phyloP scores from a whole-genome alignment of 1,140 invertebrate species.

The Pseudobourletiella spinata region DNA sequence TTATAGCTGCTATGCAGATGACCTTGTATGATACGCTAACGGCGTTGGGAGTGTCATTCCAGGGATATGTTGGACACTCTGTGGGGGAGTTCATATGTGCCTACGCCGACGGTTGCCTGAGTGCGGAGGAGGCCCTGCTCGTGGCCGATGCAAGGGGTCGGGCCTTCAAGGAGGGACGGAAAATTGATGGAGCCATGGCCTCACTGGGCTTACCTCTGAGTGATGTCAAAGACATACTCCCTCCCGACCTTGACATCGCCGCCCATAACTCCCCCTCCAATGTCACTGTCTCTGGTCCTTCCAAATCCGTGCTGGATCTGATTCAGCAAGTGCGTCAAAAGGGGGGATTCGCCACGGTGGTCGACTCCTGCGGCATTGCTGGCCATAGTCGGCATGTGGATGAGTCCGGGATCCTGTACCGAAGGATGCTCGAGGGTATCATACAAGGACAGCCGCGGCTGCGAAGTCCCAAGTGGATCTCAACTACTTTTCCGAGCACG shows the following conservation, averaged over 20 bases:
- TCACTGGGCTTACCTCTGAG: conserved; percentile 71
- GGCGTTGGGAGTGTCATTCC: conserved; percentile 77
- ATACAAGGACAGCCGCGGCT: conserved; percentile 63
- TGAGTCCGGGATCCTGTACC: background rate
- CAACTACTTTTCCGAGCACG: conserved; percentile 75
- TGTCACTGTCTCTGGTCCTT: conserved; percentile 56
- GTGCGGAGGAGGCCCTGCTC: no score
- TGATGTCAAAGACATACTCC: conserved; percentile 62
- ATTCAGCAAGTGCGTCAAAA: background rate
- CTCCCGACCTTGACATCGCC: conserved; percentile 46
- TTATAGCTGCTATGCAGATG: conserved; percentile 53
- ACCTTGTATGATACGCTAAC: conserved; percentile 77
- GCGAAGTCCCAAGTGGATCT: conserved; percentile 74
- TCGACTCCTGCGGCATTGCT: background rate
- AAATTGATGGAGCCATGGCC: conserved; percentile 49
- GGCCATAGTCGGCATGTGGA: conserved; percentile 49
- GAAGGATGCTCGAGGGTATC: conserved; percentile 47
- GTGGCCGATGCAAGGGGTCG: conserved; percentile 58
- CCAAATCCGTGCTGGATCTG: conserved; percentile 64
- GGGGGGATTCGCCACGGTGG: conserved; percentile 6
- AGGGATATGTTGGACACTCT: conserved; percentile 75
- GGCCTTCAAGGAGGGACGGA: conserved; percentile 46
- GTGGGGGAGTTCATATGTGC: conserved; percentile 90
- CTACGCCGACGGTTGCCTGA: no score
- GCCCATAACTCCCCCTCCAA: conserved; percentile 8